A percentile compares a stretch with the other conserved stretches of the same genome.
phyloP scores from a whole-genome alignment of 1,140 invertebrate genomes.

The Drosophila subpulchrella region DNA sequence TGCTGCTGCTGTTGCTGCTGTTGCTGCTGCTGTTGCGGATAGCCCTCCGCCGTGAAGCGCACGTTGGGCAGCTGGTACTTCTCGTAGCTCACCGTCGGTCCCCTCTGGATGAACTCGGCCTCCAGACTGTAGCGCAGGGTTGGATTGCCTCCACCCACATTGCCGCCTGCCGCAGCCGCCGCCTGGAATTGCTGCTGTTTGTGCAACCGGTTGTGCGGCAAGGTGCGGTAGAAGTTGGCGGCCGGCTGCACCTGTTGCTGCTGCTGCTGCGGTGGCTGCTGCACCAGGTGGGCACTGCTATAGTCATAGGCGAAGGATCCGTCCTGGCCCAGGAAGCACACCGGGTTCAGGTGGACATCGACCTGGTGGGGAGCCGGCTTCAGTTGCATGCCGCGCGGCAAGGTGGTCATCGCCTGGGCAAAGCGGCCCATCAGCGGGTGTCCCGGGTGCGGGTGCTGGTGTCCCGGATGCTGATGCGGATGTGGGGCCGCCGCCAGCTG shows the following conservation, averaged over 20 bases:
- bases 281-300: slow-evolving; percentile 85
- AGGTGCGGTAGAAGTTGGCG: slow-evolving; percentile 88
- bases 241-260: slow-evolving; percentile 47
- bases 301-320: slow-evolving; percentile 91
- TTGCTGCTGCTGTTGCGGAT: slow-evolving; percentile 86
- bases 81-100: slow-evolving; percentile 85
- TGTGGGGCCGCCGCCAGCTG: slow-evolving; percentile 62
- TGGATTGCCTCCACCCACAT: slow-evolving; percentile 85
- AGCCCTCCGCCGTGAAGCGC: slow-evolving; percentile 91
- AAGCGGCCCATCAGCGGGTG: slow-evolving; percentile 70
- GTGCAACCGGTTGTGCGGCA: slow-evolving; percentile 88
- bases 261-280: slow-evolving; percentile 56
- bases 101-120: slow-evolving; percentile 88
- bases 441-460: slow-evolving; percentile 27
- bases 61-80: slow-evolving; percentile 87
- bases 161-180: slow-evolving; percentile 85
- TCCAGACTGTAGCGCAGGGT: slow-evolving; percentile 88
- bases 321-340: slow-evolving; percentile 89
- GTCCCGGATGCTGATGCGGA: slow-evolving; percentile 31
- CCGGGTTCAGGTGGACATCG: slow-evolving; percentile 89
- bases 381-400: slow-evolving; percentile 85
- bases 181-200: slow-evolving; percentile 85
- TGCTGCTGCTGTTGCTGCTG: slow-evolving; percentile 74
- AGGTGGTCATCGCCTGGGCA: slow-evolving; percentile 85
- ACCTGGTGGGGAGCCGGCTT: slow-evolving; percentile 87